Evolutionary conservation across 2,888 invertebrate species (phyloP).

Genomic region (Dusona sp.): DNA sequence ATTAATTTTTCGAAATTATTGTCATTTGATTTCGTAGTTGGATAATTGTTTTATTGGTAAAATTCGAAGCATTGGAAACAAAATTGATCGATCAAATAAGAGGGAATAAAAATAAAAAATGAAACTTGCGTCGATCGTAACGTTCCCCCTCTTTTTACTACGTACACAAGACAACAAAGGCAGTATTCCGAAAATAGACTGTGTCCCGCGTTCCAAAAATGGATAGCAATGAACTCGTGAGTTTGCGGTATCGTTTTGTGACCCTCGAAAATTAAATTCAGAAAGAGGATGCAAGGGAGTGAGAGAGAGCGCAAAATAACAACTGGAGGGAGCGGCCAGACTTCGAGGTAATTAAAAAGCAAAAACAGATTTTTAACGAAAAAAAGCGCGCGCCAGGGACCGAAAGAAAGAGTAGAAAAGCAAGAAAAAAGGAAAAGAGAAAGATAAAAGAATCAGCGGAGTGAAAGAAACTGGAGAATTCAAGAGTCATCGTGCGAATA

Average conservation of each 20-base stretch:
- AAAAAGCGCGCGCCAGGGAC: slow-evolving; percentile 16
- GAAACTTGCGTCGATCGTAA: neutral
- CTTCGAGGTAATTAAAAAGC: slow-evolving; percentile 51
- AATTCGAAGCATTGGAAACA: neutral
- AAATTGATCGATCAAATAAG: neutral
- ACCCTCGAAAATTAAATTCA: slow-evolving; percentile 27
- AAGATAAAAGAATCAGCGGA: slow-evolving; percentile 61
- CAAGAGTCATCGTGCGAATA: slow-evolving; percentile 32
- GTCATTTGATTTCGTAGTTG: no score
- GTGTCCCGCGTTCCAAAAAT: slow-evolving; percentile 44
- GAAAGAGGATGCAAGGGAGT: slow-evolving; percentile 13
- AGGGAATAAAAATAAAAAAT: neutral
- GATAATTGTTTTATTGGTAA: neutral
- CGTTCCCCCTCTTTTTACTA: neutral
- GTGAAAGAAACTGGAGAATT: slow-evolving; percentile 48
- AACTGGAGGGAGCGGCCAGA: slow-evolving; percentile 31
- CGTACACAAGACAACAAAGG: slow-evolving; percentile 52
- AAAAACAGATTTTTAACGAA: slow-evolving; percentile 63
- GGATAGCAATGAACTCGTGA: slow-evolving; percentile 59
- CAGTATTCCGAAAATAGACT: slow-evolving; percentile 49
- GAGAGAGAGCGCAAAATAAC: slow-evolving; percentile 36
- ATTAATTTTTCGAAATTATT: no score
- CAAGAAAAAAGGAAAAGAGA: slow-evolving; percentile 20
- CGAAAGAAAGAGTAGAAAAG: slow-evolving; percentile 2
- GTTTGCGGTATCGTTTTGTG: slow-evolving; percentile 25